These are phyloP conservation scores for Neoaliturus tenellus DNA, from an alignment of 2,888 invertebrate genomes.

Conservation along the genomic window DNA sequence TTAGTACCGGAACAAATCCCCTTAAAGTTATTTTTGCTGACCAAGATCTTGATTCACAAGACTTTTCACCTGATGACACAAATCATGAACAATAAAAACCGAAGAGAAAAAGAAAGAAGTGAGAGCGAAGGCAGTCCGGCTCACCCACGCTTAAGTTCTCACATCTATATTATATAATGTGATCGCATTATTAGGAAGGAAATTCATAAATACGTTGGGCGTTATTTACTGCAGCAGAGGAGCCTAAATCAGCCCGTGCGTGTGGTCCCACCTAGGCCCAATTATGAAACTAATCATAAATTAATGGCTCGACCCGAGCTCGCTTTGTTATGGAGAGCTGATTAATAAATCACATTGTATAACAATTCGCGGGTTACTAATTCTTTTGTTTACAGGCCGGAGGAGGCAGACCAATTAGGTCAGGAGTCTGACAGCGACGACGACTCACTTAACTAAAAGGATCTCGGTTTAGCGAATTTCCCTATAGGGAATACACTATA, in stretches of 20 bases:
- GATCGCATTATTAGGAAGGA: constrained; percentile 59
- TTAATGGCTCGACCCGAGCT: constrained; percentile 56
- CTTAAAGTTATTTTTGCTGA: no score
- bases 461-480: no score
- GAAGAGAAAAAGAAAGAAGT: background rate
- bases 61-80: no score
- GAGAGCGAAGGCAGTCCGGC: background rate
- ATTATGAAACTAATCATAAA: constrained; percentile 58
- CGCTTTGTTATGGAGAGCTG: constrained; percentile 55
- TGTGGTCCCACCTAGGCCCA: constrained; percentile 59
- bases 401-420: constrained; percentile 49
- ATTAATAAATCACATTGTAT: constrained; percentile 58
- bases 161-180: constrained; percentile 58
- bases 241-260: no score
- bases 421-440: background rate
- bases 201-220: constrained; percentile 59
- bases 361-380: constrained; percentile 56
- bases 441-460: constrained; percentile 18
- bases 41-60: no score
- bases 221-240: constrained; percentile 55
- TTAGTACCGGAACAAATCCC: no score
- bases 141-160: constrained; percentile 40
- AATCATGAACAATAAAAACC: no score
- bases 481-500: no score
- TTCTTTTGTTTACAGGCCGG: constrained; percentile 55